Base-by-base conservation (phyloP, 1,140 invertebrate genomes). In the Lithobius niger region DNA sequence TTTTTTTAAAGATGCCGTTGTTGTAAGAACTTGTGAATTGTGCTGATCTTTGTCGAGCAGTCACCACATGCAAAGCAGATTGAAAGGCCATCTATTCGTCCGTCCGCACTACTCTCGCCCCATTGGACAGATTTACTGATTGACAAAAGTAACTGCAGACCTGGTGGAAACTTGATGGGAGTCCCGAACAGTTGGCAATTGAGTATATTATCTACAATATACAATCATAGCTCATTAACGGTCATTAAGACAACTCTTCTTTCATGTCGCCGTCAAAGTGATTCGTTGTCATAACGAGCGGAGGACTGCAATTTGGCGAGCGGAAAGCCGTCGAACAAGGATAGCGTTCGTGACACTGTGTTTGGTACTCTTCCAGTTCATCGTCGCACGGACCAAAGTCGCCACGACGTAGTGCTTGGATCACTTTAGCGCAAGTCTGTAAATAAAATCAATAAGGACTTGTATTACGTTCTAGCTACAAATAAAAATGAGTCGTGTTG, bases 301-400 rank as follows among this genome's bases (percentile, higher is more conserved):
- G 21, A 53, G 49, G 54, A 24, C 48, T 57, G 18, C 56, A 28
- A 25, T 43, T 27, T 18, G 52, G 26, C n/a, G 60, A 56, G 50
- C 57, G 56, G 61, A 75, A 75, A 36, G 68, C 70, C 36, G 67
- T 63, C 47, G 73, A 72, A 60, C 65, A 61, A 10, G 71, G 84
- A 68, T 86, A 93, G 56, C 77, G 78, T 63, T 76, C 71, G 60
- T 82, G 79, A 68, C 88, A 90, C 61, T 76, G 76, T 21, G 70
- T 70, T 61, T 82, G 77, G 67, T 84, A 94, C 25, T 80, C 75
- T 59, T 77, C 76, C 50, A 79, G 77, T 57, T 78, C 75, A 26
- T 77, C 66, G 43, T 83, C 82, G 66, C 82, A 82, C 27, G 74
- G 69, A 42, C 88, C 87, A 65, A 91, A 86, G 59, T 87, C 83